Evolutionary conservation across 2,888 invertebrate genomes (phyloP), one percentile per base, ranked within the genome.

Genomic region (Corbicula japonica): DNA sequence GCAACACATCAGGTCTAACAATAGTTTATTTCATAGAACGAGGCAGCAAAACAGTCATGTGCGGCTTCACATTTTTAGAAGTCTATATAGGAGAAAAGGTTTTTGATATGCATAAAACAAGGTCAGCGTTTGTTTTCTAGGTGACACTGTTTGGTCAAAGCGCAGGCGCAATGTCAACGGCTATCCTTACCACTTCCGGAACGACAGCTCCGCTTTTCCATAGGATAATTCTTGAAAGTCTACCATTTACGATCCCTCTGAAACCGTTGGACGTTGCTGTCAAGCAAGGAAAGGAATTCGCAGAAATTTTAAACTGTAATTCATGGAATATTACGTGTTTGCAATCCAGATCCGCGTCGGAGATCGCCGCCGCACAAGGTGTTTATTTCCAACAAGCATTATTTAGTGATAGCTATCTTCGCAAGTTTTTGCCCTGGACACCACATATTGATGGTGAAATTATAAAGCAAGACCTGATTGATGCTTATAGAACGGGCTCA

Each of bases 141-240:
- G 81, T 87, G 26, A 87, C 87, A 2, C 28, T 87, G 32, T 78
- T 87, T 52, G 88, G 88, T 21, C 86, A 83, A 44, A 86, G 86
- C 54, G 82, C 88, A 1, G 88, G 88, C 10, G 87, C 85, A 12
- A 66, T 81, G 50, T 86, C 86, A 5, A 73, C 76, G 8, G 81
- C 73, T 8, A 74, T 84, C 46, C 86, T 86, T 30, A 75, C 87
- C 38, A 80, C 80, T 15, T 82, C 86, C 10, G 63, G 54, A 15
- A 75, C 66, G 50, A 72, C 80, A 15, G 56, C 79, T n/a, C 46
- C 58, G 18, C 54, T 80, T 23, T 88, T 86, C 65, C 68, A 83
- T 21, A 50, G 76, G 46, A 86, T 83, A 44, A 86, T 88, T 18
- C 34, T 88, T 18, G 80, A 86, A 54, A 88, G 88, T 63, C 60